A percentile compares a stretch with the other conserved stretches of the same genome.
Evolutionary conservation across 2,888 invertebrate species (phyloP).

Genomic region (Ceraclea dissimilis): DNA sequence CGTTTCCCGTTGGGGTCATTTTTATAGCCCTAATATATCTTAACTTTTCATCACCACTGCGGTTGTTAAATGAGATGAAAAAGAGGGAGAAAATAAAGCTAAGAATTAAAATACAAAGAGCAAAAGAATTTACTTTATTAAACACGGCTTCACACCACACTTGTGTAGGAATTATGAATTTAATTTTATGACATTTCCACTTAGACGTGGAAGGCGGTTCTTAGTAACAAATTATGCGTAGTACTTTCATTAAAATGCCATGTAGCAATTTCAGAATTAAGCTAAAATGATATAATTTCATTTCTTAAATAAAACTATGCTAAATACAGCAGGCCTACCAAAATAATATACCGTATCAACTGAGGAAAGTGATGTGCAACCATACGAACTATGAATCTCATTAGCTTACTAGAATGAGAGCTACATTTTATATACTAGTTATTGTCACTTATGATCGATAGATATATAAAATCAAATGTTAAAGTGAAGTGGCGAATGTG

Average conservation of each 20-base stretch:
- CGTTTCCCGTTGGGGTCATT: constrained; percentile 6
- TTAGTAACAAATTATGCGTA: not conserved
- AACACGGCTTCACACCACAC: constrained; percentile 13
- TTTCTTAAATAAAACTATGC: too few relatives aligned
- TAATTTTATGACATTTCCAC: constrained; percentile 18
- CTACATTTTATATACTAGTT: too few relatives aligned
- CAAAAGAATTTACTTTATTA: constrained; percentile 22
- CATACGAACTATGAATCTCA: too few relatives aligned
- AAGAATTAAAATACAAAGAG: constrained; percentile 20
- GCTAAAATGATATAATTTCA: too few relatives aligned
- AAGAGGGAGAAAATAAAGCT: constrained; percentile 16
- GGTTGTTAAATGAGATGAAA: constrained; percentile 19
- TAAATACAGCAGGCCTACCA: too few relatives aligned
- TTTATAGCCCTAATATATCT: constrained; percentile 22
- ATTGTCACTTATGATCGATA: too few relatives aligned
- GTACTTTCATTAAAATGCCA: not conserved
- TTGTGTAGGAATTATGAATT: constrained; percentile 19
- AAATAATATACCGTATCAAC: too few relatives aligned
- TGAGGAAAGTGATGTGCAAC: too few relatives aligned
- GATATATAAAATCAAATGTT: too few relatives aligned
- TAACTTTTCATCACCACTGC: constrained; percentile 17
- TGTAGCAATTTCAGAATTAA: not conserved
- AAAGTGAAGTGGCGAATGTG: too few relatives aligned
- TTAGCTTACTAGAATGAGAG: too few relatives aligned
- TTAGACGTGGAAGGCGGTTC: not conserved